Evolutionary conservation across 2,113 vertebrate species (phyloP).

Genomic region (Haemorhous mexicanus): DNA sequence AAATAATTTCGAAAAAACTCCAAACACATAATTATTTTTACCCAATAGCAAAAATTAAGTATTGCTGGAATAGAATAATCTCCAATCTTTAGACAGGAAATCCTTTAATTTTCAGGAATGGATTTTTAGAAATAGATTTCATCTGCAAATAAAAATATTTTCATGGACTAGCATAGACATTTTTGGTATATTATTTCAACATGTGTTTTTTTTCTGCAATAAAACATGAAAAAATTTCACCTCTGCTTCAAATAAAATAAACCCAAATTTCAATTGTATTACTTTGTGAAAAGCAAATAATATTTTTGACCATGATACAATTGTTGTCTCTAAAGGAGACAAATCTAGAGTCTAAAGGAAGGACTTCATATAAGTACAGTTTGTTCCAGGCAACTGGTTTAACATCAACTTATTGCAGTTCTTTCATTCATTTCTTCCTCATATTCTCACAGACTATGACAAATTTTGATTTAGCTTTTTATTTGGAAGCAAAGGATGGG

Average conservation of each 20-base stretch:
- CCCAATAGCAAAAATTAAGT: neutral
- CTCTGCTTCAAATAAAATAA: neutral
- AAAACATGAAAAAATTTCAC: neutral
- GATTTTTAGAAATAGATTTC: neutral
- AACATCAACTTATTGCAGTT: neutral
- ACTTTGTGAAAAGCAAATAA: neutral
- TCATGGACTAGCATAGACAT: neutral
- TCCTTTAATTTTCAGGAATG: neutral
- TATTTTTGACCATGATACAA: neutral
- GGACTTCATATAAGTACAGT: neutral
- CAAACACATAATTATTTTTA: neutral
- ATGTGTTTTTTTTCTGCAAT: accelerated
- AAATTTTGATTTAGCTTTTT: conserved; percentile 18
- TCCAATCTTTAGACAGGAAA: neutral
- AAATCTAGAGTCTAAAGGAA: neutral
- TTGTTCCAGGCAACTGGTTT: neutral
- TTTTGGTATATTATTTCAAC: neutral
- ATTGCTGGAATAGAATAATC: neutral
- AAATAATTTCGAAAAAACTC: neutral
- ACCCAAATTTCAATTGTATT: neutral
- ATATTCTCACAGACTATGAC: conserved; percentile 7
- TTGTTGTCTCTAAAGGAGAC: neutral
- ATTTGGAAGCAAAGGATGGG: neutral
- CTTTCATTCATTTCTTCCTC: neutral
- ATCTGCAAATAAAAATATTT: neutral